Evolutionary conservation across 2,888 invertebrate genomes (phyloP).

Genomic region (Prionchulus punctatus): DNA sequence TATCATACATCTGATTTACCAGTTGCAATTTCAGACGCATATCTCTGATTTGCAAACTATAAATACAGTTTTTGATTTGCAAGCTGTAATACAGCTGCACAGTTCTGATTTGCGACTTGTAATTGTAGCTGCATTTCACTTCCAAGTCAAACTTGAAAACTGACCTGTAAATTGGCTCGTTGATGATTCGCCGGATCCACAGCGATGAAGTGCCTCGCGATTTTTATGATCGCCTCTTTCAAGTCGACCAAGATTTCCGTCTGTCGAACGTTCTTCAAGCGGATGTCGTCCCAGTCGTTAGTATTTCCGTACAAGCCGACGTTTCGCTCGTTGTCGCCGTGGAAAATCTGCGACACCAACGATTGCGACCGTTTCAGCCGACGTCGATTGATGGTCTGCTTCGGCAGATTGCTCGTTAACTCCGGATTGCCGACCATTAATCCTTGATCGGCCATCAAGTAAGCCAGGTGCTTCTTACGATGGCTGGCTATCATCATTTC

Average conservation of each 20-base stretch:
- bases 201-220: conserved; percentile 81
- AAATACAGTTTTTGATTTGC: too few species aligned
- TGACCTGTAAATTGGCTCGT: neutral
- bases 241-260: conserved; percentile 96
- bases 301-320: conserved; percentile 42
- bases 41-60: too few species aligned
- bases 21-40: too few species aligned
- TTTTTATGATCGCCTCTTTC: conserved; percentile 80
- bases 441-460: conserved; percentile 90
- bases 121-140: too few species aligned
- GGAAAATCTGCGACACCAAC: conserved; percentile 62
- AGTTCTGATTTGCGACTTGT: too few species aligned
- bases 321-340: neutral
- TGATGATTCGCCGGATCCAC: conserved; percentile 56
- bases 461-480: conserved; percentile 74
- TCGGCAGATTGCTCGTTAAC: conserved; percentile 65
- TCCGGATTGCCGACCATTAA: conserved; percentile 69
- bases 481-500: conserved; percentile 73
- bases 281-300: conserved; percentile 45
- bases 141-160: neutral
- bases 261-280: conserved; percentile 90
- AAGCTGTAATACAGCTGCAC: too few species aligned
- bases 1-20: too few species aligned
- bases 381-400: conserved; percentile 53
- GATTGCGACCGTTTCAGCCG: conserved; percentile 80